Conservation (phyloP, 2,113 vertebrate genomes). For the Nibea albiflora region DNA sequence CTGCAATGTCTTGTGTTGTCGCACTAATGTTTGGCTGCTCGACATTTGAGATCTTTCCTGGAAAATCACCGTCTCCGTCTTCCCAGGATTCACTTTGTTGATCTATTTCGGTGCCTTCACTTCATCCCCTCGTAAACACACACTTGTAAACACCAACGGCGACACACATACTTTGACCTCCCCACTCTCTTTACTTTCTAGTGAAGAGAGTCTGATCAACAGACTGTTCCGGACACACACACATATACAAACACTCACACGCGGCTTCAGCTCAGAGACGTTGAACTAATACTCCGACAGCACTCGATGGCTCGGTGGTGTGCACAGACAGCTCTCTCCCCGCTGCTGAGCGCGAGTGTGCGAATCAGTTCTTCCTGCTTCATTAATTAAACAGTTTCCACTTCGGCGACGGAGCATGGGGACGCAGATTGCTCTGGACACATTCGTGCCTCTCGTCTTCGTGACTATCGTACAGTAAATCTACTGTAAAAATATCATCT, state of each 20-base stretch:
- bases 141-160: background rate
- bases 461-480: too few species aligned
- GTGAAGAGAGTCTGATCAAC: constrained; percentile 35
- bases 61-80: background rate
- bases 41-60: too few species aligned
- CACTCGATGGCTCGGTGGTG: constrained; percentile 35
- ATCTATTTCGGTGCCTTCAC: background rate
- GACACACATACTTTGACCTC: constrained; percentile 14
- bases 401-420: background rate
- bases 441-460: constrained; percentile 19
- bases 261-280: constrained; percentile 44
- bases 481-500: background rate
- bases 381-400: constrained; percentile 15
- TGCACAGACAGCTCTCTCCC: constrained; percentile 17
- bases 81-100: background rate
- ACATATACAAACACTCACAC: constrained; percentile 6
- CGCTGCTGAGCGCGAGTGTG: too few species aligned
- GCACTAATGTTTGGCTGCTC: background rate
- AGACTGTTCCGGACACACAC: constrained; percentile 28
- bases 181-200: constrained; percentile 38
- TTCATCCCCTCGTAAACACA: constrained; percentile 1
- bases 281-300: constrained; percentile 46
- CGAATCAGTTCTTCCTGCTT: too few species aligned
- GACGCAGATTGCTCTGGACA: constrained; percentile 28
- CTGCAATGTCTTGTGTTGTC: too few species aligned